phyloP scores from a whole-genome alignment of 2,113 vertebrate genomes.

The Indicator indicator region DNA sequence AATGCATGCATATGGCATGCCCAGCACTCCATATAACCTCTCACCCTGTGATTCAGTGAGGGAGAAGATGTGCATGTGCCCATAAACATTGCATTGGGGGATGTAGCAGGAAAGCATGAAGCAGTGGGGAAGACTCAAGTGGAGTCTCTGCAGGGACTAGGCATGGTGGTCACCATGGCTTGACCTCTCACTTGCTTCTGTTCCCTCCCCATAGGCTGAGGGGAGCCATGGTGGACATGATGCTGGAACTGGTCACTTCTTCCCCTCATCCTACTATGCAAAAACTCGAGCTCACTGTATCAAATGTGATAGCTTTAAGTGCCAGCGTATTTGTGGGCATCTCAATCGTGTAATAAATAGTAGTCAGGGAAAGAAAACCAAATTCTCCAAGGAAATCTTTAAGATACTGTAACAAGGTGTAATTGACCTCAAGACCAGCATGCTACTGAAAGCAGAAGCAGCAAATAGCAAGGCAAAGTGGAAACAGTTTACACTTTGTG shows the following conservation, averaged over 20 bases:
- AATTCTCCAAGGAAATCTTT: neutral
- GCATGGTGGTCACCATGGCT: neutral
- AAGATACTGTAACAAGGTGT: neutral
- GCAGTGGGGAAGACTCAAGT: neutral
- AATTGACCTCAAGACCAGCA: accelerated
- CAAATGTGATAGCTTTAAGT: neutral
- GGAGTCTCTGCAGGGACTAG: neutral
- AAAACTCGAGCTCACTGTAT: accelerated
- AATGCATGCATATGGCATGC: neutral
- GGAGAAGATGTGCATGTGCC: neutral
- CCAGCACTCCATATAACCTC: neutral
- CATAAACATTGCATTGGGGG: neutral
- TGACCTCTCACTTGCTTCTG: neutral
- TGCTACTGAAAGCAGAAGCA: neutral
- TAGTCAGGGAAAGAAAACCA: neutral
- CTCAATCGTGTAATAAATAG: accelerated
- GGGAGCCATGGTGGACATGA: neutral
- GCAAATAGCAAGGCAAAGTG: neutral
- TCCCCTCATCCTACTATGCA: neutral
- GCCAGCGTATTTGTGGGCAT: neutral
- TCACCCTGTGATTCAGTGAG: neutral
- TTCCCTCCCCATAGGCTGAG: neutral
- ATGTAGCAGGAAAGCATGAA: accelerated
- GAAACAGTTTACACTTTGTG: neutral
- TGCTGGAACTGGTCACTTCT: neutral